These are phyloP conservation scores for Lapara coniferarum DNA, from an alignment of 2,888 invertebrate species.

Conservation along the genomic window DNA sequence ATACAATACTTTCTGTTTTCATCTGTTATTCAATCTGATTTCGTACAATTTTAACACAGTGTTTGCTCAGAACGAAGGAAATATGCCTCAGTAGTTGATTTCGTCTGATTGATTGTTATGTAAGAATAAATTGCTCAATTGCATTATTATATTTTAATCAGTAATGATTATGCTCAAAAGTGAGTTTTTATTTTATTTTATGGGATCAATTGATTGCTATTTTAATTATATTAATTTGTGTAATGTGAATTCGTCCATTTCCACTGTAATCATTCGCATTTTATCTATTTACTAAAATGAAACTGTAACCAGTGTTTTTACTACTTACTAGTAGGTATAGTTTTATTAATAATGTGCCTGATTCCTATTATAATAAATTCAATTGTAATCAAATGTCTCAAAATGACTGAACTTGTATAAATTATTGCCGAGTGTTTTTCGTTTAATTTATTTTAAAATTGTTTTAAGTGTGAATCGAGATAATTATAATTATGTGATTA, in stretches of 20 bases:
- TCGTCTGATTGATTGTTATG: constrained; percentile 56
- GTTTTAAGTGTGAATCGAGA: constrained; percentile 81
- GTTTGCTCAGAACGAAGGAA: constrained; percentile 63
- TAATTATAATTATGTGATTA: constrained; percentile 83
- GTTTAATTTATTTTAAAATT: constrained; percentile 81
- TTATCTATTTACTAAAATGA: constrained; percentile 37
- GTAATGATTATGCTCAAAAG: constrained; percentile 77
- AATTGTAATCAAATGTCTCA: constrained; percentile 80
- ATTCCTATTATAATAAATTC: constrained; percentile 82
- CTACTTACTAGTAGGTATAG: constrained; percentile 70
- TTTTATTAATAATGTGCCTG: constrained; percentile 74
- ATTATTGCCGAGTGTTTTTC: constrained; percentile 80
- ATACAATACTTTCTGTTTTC: constrained; percentile 12
- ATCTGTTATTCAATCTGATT: constrained; percentile 42
- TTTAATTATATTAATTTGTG: constrained; percentile 54
- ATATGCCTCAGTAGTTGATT: constrained; percentile 65
- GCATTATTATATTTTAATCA: constrained; percentile 69
- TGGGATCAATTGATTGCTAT: constrained; percentile 64
- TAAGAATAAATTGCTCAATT: constrained; percentile 74
- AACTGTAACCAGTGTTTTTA: constrained; percentile 52
- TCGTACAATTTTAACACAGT: constrained; percentile 51
- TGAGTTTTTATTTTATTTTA: constrained; percentile 72
- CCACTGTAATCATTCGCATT: constrained; percentile 39
- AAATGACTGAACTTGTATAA: constrained; percentile 82
- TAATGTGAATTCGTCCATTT: constrained; percentile 68